Percentiles rank a stretch among this genome's conserved stretches.
phyloP scores from a whole-genome alignment of 2,888 invertebrate species.

The Perithous albicinctus region DNA sequence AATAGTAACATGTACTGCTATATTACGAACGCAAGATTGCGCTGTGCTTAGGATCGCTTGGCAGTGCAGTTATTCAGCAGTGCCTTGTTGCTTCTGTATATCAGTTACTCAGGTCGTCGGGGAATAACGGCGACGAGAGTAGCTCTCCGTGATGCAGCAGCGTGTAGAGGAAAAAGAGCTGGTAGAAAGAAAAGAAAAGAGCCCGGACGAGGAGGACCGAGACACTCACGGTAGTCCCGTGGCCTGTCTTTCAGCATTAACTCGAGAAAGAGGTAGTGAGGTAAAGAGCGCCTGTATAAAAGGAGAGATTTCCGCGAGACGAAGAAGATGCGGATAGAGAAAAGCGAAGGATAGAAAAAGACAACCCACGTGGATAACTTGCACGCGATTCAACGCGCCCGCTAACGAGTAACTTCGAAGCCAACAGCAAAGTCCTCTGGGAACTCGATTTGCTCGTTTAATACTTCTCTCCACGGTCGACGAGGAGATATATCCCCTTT shows the following conservation, averaged over 20 bases:
- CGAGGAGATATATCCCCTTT: slow-evolving; percentile 47
- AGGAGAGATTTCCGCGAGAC: slow-evolving; percentile 17
- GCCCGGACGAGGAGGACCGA: slow-evolving; percentile 27
- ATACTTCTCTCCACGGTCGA: slow-evolving; percentile 57
- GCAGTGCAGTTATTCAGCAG: slow-evolving; percentile 18
- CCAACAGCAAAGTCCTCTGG: slow-evolving; percentile 64
- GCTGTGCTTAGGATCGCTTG: neutral
- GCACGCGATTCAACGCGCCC: slow-evolving; percentile 68
- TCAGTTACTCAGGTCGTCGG: slow-evolving; percentile 10
- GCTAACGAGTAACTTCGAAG: slow-evolving; percentile 67
- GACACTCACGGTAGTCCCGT: slow-evolving; percentile 45
- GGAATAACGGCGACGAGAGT: slow-evolving; percentile 50
- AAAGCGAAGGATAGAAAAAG: slow-evolving; percentile 21
- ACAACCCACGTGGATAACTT: slow-evolving; percentile 58
- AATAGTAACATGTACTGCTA: neutral
- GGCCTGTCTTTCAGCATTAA: slow-evolving; percentile 55
- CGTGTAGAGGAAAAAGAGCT: slow-evolving; percentile 35
- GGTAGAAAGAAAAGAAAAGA: slow-evolving; percentile 25
- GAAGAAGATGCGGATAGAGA: slow-evolving; percentile 24
- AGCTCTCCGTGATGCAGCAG: slow-evolving; percentile 39
- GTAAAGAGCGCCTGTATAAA: slow-evolving; percentile 43
- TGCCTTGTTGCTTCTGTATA: slow-evolving; percentile 28
- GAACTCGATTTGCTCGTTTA: slow-evolving; percentile 66
- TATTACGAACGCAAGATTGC: neutral
- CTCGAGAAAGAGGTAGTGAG: slow-evolving; percentile 45